Base-by-base conservation (phyloP, 2,797 vertebrate genomes). In the Sebastes jordani region DNA sequence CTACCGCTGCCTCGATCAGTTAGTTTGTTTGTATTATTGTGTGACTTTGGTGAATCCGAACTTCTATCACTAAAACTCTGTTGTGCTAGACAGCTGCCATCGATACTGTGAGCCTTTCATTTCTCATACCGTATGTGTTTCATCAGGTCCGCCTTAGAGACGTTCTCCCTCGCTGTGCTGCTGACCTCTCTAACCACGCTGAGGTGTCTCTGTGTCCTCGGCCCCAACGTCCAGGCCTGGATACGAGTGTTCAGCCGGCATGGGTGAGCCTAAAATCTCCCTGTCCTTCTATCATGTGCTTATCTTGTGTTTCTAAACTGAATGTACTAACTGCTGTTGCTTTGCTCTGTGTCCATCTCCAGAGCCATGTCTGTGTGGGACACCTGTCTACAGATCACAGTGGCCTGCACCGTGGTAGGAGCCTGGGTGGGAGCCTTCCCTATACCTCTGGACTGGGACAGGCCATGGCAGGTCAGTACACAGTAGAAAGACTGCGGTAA, bases 341-440 rank as follows among this genome's bases (percentile, higher is more conserved):
- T 69, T 34, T 73, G 36, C 32, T 66, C 6, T 77, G 16, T 75
- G 38, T 84, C 27, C 0, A 6, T 46, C 32, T 86, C 46, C 93
- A 99, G 98, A 87, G 97, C 98, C 2, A 96, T 94, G 88, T 99
- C 97, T 3, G 94, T 99, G 82, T 99, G 98, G 98, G 98, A 99
- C 93, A 98, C 96, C 11, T 98, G 96, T 89, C 96, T 99, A 7
- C 97, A 98, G 93, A 99, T 99, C 20, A 99, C 97, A 42, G 97
- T 97, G 0, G 64, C 96, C 61, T 97, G 95, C 89, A 98, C 96
- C 27, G 55, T 99, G 62, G 78, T 97, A 23, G 98, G 99, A 90
- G 95, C 97, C 73, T 98, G 98, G 98, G 76, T 99, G 64, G 98
- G 98, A 91, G 98, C 98, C 18, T 97, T 99, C 88, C 98, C 98